A percentile compares a stretch with the other conserved stretches of the same genome.
Conservation (phyloP, 2,113 vertebrate genomes). For the Paramisgurnus dabryanus region DNA sequence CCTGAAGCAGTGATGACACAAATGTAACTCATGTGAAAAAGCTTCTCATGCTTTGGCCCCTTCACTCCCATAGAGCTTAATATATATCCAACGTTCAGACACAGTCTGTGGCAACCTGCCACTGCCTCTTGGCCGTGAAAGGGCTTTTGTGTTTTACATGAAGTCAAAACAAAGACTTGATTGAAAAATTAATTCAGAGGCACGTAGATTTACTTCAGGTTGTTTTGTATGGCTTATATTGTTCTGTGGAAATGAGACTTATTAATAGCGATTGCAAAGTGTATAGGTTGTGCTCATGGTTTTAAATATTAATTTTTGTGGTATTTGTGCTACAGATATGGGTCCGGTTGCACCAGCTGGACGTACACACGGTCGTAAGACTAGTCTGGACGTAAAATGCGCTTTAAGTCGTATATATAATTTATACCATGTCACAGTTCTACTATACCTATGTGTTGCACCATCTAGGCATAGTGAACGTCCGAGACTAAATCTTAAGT, state of each 20-base stretch:
- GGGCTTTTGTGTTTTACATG: neutral
- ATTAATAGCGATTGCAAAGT: neutral
- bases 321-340: no score
- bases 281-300: neutral
- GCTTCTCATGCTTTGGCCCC: no score
- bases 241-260: neutral
- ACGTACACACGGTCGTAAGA: no score
- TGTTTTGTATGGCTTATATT: neutral
- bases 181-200: constrained; percentile 3
- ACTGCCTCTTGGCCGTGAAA: neutral
- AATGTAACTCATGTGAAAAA: no score
- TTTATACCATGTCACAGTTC: no score
- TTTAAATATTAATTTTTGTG: no score
- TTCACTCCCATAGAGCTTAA: neutral
- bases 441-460: no score
- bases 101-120: constrained; percentile 10
- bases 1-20: neutral
- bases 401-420: no score
- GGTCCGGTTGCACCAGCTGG: no score
- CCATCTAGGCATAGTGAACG: no score
- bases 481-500: no score
- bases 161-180: constrained; percentile 10
- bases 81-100: neutral
- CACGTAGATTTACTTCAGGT: neutral
- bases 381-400: no score